Conservation (phyloP, 2,113 vertebrate genomes). For the Equus quagga region DNA sequence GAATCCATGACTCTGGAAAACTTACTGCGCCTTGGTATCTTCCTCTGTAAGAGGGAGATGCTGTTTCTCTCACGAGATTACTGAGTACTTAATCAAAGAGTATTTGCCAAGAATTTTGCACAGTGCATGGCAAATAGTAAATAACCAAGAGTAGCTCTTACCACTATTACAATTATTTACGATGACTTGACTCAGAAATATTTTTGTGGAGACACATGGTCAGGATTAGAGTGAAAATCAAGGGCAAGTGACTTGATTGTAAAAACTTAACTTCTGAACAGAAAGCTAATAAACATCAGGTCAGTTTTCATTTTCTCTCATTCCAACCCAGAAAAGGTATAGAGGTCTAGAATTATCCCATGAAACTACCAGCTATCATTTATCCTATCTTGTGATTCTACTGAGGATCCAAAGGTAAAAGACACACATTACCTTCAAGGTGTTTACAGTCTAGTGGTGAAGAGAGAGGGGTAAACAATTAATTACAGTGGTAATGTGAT, state of each 20-base stretch:
- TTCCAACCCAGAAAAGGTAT: not conserved
- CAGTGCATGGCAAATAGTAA: not conserved
- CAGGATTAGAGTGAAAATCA: not conserved
- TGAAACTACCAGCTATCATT: not conserved
- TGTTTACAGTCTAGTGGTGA: not conserved
- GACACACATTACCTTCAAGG: not conserved
- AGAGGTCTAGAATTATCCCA: not conserved
- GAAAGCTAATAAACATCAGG: not conserved
- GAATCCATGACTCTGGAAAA: not conserved
- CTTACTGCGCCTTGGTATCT: no score
- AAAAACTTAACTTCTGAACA: not conserved
- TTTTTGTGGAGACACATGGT: not conserved
- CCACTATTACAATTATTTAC: not conserved
- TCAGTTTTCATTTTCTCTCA: not conserved
- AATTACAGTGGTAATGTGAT: not conserved
- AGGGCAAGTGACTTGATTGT: not conserved
- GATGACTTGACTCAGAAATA: not conserved
- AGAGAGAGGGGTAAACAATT: not conserved
- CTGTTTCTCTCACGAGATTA: not conserved
- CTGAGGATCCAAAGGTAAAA: not conserved
- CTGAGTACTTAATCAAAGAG: not conserved
- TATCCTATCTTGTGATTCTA: not conserved
- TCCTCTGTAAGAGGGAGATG: not conserved
- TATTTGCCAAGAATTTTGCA: not conserved
- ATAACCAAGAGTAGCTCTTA: not conserved